Evolutionary conservation across 2,888 invertebrate species (phyloP).

Genomic region (Caradrina kadenii): DNA sequence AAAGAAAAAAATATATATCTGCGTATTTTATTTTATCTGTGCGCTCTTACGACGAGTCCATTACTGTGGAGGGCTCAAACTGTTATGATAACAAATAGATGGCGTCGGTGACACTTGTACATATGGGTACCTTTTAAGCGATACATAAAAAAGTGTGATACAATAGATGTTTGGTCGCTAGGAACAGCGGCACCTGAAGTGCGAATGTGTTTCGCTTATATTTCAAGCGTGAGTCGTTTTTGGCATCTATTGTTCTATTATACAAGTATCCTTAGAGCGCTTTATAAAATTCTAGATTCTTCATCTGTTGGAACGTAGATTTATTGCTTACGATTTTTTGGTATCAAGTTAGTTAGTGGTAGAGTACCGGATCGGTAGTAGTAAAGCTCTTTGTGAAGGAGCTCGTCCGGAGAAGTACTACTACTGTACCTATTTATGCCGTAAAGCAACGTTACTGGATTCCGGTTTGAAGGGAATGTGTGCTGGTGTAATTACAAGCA

Average conservation of each 20-base stretch:
- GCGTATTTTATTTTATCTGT: slow-evolving; percentile 12
- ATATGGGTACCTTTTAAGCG: slow-evolving; percentile 11
- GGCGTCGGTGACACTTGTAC: slow-evolving; percentile 1
- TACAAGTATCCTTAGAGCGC: background rate
- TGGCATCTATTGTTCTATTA: background rate
- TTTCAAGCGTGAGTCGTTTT: background rate
- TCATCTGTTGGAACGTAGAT: too few relatives aligned
- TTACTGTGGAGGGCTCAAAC: slow-evolving; percentile 20
- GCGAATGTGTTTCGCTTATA: background rate
- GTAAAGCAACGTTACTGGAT: too few relatives aligned
- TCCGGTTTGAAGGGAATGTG: too few relatives aligned
- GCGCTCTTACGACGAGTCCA: slow-evolving; percentile 10
- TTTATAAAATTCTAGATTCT: background rate
- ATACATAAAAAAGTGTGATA: background rate
- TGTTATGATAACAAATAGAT: slow-evolving; percentile 32
- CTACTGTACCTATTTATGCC: too few relatives aligned
- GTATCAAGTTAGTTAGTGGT: too few relatives aligned
- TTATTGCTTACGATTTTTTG: too few relatives aligned
- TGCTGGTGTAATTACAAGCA: too few relatives aligned
- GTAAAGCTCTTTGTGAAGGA: too few relatives aligned
- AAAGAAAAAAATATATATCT: background rate
- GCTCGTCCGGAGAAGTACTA: too few relatives aligned
- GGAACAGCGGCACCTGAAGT: background rate
- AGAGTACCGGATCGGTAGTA: too few relatives aligned
- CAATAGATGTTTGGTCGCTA: slow-evolving; percentile 1